A percentile compares a stretch with the other conserved stretches of the same genome.
Conservation (phyloP, 2,113 vertebrate genomes). For the Zeus faber region DNA sequence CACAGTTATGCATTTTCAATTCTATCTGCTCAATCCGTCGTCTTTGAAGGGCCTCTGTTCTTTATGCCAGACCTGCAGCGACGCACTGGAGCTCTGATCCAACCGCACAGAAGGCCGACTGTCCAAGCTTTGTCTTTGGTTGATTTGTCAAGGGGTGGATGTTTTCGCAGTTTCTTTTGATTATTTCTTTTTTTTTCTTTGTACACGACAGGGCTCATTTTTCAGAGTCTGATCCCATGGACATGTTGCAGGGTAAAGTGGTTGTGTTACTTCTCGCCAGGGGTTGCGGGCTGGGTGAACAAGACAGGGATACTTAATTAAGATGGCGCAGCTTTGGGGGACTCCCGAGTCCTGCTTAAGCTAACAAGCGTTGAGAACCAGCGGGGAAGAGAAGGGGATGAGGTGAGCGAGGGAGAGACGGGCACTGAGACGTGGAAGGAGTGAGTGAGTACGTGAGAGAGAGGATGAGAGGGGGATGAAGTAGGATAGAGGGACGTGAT, state of each 20-base stretch:
- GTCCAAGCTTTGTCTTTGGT: too few relatives aligned
- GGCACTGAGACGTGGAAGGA: constrained; percentile 20
- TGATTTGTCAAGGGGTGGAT: constrained; percentile 19
- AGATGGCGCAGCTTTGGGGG: constrained; percentile 42
- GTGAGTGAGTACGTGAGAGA: constrained; percentile 1
- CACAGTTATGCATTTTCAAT: too few relatives aligned
- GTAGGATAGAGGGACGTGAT: constrained; percentile 36
- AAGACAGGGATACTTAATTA: constrained; percentile 38
- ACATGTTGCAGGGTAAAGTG: constrained; percentile 22
- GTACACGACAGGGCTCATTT: neutral
- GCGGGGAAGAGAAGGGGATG: neutral
- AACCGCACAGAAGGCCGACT: neutral
- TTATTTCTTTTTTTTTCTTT: too few relatives aligned
- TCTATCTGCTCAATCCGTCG: too few relatives aligned
- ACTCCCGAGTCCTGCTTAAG: constrained; percentile 37
- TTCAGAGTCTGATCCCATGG: constrained; percentile 27
- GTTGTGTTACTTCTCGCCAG: constrained; percentile 21
- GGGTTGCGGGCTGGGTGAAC: constrained; percentile 46
- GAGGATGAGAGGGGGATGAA: neutral
- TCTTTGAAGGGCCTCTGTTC: too few relatives aligned
- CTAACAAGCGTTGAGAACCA: constrained; percentile 42
- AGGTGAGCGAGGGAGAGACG: constrained; percentile 31
- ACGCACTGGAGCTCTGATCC: constrained; percentile 1
- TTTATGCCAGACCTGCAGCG: too few relatives aligned
- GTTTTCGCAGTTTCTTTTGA: constrained; percentile 30